Conservation (phyloP, 2,113 vertebrate species). For the Chloebia gouldiae region DNA sequence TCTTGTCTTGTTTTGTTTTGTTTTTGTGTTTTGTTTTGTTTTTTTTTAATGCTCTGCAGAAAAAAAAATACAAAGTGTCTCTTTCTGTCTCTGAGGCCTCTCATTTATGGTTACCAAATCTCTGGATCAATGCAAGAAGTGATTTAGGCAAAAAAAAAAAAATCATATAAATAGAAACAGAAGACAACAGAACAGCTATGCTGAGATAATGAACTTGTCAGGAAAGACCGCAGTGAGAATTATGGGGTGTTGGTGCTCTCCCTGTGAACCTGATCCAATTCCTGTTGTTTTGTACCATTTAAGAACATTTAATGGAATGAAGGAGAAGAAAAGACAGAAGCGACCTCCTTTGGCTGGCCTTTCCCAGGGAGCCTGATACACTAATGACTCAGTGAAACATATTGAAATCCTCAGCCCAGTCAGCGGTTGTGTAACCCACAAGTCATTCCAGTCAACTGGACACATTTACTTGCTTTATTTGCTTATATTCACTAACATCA, state of each 20-base stretch:
- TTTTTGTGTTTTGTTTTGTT: too few species aligned
- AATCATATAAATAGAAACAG: not conserved
- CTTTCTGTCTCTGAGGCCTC: not conserved
- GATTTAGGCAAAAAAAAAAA: not conserved
- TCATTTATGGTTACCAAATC: not conserved
- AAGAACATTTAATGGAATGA: not conserved
- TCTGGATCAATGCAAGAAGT: not conserved
- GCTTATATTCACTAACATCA: not conserved
- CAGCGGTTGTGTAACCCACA: slow-evolving; percentile 31
- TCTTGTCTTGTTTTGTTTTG: not conserved
- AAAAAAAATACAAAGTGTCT: not conserved
- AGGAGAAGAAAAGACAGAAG: slow-evolving; percentile 7
- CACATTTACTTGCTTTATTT: not conserved
- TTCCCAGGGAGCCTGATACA: slow-evolving; percentile 4
- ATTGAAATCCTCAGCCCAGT: not conserved
- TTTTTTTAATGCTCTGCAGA: not conserved
- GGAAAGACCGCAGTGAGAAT: not conserved
- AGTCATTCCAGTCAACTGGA: not conserved
- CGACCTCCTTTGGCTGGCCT: slow-evolving; percentile 46
- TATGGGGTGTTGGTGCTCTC: not conserved
- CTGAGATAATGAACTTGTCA: not conserved
- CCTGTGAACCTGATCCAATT: not conserved
- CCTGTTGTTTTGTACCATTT: slow-evolving; percentile 26
- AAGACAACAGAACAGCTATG: not conserved
- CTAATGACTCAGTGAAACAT: slow-evolving; percentile 47